Conservation (phyloP, 2,113 vertebrate genomes). For the Pseudorasbora parva region DNA sequence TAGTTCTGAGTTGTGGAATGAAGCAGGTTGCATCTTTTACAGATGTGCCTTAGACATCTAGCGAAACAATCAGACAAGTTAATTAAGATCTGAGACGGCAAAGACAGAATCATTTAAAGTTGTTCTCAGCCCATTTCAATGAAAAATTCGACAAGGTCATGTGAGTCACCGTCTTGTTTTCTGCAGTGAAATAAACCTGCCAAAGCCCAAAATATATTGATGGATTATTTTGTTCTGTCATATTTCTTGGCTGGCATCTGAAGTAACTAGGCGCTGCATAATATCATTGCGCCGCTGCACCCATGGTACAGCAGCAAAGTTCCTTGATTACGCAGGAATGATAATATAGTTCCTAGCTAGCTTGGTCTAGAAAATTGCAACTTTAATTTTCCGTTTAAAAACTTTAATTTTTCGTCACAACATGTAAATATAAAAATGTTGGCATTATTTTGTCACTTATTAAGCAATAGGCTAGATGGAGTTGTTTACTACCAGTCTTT, state of each 20-base stretch:
- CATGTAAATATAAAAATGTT: no score
- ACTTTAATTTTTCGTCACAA: no score
- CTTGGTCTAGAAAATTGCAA: no score
- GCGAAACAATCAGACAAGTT: background rate
- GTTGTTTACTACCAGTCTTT: no score
- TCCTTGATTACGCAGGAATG: no score
- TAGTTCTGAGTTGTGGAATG: background rate
- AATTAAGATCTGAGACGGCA: background rate
- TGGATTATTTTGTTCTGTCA: slow-evolving; percentile 50
- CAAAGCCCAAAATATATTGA: slow-evolving; percentile 34
- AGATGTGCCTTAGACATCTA: background rate
- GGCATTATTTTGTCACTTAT: no score
- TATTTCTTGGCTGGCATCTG: slow-evolving; percentile 24
- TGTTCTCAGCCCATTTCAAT: background rate
- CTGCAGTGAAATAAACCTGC: slow-evolving; percentile 11
- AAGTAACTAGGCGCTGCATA: no score
- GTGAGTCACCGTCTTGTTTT: background rate
- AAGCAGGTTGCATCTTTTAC: background rate
- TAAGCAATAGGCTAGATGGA: no score
- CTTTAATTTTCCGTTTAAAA: no score
- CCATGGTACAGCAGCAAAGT: no score
- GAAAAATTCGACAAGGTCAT: slow-evolving; percentile 22
- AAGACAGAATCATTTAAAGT: background rate
- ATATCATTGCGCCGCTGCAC: no score
- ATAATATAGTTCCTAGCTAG: no score